Conservation (phyloP, 1,140 invertebrate species). For the Bacillus rossius region DNA sequence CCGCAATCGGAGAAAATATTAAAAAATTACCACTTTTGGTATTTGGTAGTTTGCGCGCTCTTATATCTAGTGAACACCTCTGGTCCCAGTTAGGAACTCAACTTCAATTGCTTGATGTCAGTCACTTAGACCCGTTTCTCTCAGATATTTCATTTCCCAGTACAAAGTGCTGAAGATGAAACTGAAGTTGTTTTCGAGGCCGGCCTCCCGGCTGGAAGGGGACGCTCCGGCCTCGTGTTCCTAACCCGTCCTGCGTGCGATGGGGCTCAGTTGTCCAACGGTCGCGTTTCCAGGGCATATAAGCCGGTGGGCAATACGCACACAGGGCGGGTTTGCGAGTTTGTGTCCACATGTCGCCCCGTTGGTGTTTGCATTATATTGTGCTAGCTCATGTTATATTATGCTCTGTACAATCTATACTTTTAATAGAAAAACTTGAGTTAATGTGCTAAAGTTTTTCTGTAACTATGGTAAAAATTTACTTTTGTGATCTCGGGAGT, state of each 20-base stretch:
- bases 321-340: slow-evolving; percentile 25
- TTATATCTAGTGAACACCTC: slow-evolving; percentile 16
- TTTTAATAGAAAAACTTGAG: background rate
- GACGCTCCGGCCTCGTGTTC: slow-evolving; percentile 27
- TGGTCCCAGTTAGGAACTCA: background rate
- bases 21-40: too few species aligned
- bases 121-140: slow-evolving; percentile 16
- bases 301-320: slow-evolving; percentile 24
- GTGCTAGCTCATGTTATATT: slow-evolving; percentile 16
- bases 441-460: slow-evolving; percentile 22
- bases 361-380: slow-evolving; percentile 16
- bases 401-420: slow-evolving; percentile 17
- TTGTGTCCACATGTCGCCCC: slow-evolving; percentile 9
- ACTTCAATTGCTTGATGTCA: slow-evolving; percentile 18
- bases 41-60: background rate
- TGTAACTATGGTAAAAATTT: slow-evolving; percentile 2
- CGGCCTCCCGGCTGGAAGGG: slow-evolving; percentile 35
- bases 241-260: slow-evolving; percentile 30
- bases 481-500: slow-evolving; percentile 7
- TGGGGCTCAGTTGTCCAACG: slow-evolving; percentile 39
- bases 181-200: slow-evolving; percentile 21
- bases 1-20: too few species aligned
- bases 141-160: slow-evolving; percentile 15
- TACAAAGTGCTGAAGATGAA: slow-evolving; percentile 12
- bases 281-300: slow-evolving; percentile 31